phyloP scores from a whole-genome alignment of 1,140 invertebrate genomes.

The Hormaphis cornu region DNA sequence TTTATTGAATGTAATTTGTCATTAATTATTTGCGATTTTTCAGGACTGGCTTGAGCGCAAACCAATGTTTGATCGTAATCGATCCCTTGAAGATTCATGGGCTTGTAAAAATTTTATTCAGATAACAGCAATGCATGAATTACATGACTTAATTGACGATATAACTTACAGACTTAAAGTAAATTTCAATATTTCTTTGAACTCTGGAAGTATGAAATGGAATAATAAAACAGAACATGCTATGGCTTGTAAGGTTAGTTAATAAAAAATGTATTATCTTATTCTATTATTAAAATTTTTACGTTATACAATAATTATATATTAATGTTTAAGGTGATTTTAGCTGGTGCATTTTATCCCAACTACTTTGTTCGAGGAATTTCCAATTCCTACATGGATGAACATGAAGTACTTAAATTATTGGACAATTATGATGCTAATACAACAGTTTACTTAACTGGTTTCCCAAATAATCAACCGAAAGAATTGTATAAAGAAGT shows the following conservation, averaged over 20 bases:
- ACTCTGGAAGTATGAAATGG: conserved; percentile 22
- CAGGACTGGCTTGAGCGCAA: conserved; percentile 42
- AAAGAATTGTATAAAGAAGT: conserved; percentile 56
- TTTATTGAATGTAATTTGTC: background rate
- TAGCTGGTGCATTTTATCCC: conserved; percentile 82
- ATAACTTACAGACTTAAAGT: conserved; percentile 50
- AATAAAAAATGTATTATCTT: background rate
- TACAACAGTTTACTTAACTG: conserved; percentile 64
- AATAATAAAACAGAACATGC: background rate
- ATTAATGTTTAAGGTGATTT: conserved; percentile 49
- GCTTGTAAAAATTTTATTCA: conserved; percentile 62
- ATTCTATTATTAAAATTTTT: background rate
- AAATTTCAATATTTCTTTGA: background rate
- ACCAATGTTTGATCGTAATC: conserved; percentile 24
- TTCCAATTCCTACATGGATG: conserved; percentile 45
- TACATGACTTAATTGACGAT: conserved; percentile 58
- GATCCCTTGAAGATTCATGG: conserved; percentile 55
- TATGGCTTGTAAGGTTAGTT: conserved; percentile 7
- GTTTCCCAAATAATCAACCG: conserved; percentile 59
- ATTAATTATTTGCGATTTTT: background rate
- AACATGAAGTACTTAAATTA: conserved; percentile 51
- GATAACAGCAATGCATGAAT: conserved; percentile 59
- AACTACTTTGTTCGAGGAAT: conserved; percentile 65
- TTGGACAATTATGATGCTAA: conserved; percentile 63
- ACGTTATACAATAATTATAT: background rate